Evolutionary conservation across 2,888 invertebrate species (phyloP).

Genomic region (Drosophila incognita): DNA sequence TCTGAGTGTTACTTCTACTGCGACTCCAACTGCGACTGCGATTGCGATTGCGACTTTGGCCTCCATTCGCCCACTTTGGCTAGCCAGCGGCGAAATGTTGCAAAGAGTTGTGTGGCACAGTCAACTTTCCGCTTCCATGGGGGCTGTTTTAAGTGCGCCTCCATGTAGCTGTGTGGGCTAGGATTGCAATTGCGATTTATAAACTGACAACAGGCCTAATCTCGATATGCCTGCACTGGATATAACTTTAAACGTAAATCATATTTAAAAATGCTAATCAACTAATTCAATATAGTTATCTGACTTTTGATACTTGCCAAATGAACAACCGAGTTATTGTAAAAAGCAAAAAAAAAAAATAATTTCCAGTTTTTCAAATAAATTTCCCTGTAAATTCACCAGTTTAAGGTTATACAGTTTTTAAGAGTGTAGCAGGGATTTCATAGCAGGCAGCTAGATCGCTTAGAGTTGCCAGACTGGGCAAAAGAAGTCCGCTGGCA

Average conservation of each 20-base stretch:
- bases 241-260: background rate
- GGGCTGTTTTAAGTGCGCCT: conserved; percentile 12
- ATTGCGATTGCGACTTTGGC: conserved; percentile 42
- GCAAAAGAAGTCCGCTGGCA: background rate
- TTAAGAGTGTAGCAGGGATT: background rate
- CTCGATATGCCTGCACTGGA: background rate
- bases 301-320: background rate
- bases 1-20: background rate
- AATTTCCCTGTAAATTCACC: background rate
- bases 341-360: background rate
- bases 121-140: conserved; percentile 18
- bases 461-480: background rate
- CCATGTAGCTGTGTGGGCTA: conserved; percentile 25
- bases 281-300: background rate
- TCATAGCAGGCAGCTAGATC: background rate
- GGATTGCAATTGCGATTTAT: background rate
- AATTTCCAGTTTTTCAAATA: background rate
- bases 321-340: background rate
- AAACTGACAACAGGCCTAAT: background rate
- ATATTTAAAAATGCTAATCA: background rate
- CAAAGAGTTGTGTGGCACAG: background rate
- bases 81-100: conserved; percentile 40
- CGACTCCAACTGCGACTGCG: conserved; percentile 9
- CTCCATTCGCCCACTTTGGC: conserved; percentile 42
- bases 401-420: background rate